A percentile compares a stretch with the other conserved stretches of the same genome.
Evolutionary conservation across 2,888 invertebrate species (phyloP).

Genomic region (Phoenoteleia sp.): DNA sequence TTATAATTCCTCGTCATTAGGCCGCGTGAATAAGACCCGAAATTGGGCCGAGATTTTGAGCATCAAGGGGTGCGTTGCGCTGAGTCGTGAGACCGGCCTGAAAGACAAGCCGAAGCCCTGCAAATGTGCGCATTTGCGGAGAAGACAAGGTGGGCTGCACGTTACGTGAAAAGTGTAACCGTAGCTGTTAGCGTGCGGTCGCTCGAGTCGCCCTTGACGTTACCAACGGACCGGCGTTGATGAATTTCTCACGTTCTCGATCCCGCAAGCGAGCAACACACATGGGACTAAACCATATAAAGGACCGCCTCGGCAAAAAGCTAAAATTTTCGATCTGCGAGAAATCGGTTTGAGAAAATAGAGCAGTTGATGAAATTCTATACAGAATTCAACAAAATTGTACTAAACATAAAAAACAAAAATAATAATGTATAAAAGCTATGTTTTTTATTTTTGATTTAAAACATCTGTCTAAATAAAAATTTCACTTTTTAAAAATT

Average conservation of each 20-base stretch:
- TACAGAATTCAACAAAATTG: too few species aligned
- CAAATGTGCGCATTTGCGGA: slow-evolving; percentile 73
- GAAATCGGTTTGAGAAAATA: slow-evolving; percentile 19
- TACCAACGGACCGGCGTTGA: slow-evolving; percentile 77
- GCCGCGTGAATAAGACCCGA: neutral
- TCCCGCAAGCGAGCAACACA: slow-evolving; percentile 57
- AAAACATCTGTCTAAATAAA: too few species aligned
- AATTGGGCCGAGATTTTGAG: slow-evolving; percentile 48
- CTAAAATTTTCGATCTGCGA: slow-evolving; percentile 3
- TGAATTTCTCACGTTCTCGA: slow-evolving; percentile 81
- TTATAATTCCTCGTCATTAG: too few species aligned
- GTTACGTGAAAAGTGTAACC: slow-evolving; percentile 85
- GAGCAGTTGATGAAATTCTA: too few species aligned
- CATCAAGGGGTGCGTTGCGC: neutral
- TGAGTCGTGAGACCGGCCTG: slow-evolving; percentile 59
- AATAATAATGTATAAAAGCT: too few species aligned
- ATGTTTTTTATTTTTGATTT: too few species aligned
- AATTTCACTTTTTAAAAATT: too few species aligned
- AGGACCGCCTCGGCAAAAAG: too few species aligned
- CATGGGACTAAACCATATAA: slow-evolving; percentile 26
- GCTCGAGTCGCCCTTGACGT: slow-evolving; percentile 73
- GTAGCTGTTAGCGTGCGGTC: slow-evolving; percentile 84
- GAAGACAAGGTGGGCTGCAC: slow-evolving; percentile 78
- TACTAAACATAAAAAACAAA: too few species aligned
- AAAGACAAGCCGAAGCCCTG: slow-evolving; percentile 75